A percentile compares a stretch with the other conserved stretches of the same genome.
Evolutionary conservation across 2,888 invertebrate species (phyloP).

Genomic region (Drosophila paracracens): DNA sequence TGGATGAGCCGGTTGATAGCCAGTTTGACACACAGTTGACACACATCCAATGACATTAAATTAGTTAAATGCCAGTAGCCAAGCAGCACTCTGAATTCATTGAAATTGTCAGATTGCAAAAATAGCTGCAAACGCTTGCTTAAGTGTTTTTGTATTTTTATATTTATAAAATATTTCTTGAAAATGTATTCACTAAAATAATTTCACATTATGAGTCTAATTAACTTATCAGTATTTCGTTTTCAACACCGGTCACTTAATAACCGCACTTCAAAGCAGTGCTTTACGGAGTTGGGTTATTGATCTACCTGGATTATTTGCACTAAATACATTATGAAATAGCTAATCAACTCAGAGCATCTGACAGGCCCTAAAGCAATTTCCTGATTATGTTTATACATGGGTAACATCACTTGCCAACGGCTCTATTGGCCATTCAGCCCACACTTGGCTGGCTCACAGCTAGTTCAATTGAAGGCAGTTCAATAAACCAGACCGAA

Average conservation of each 20-base stretch:
- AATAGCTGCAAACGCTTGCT: background rate
- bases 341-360: slow-evolving; percentile 72
- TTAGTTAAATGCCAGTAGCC: slow-evolving; percentile 59
- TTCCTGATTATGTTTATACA: slow-evolving; percentile 71
- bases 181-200: background rate
- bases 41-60: slow-evolving; percentile 66
- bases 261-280: background rate
- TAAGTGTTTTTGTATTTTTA: too few relatives aligned
- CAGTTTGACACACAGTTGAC: slow-evolving; percentile 57
- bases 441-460: slow-evolving; percentile 54
- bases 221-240: background rate
- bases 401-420: slow-evolving; percentile 74
- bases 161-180: background rate
- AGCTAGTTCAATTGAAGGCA: slow-evolving; percentile 55
- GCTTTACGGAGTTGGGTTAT: slow-evolving; percentile 1
- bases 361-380: slow-evolving; percentile 74
- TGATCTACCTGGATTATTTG: slow-evolving; percentile 47
- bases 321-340: slow-evolving; percentile 59
- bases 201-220: background rate
- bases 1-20: slow-evolving; percentile 60
- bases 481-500: slow-evolving; percentile 77
- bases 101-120: slow-evolving; percentile 4
- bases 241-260: background rate
- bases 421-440: slow-evolving; percentile 48
- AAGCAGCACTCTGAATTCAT: slow-evolving; percentile 1